These are phyloP conservation scores for Spea bombifrons DNA, from an alignment of 2,113 vertebrate genomes.

Conservation along the genomic window DNA sequence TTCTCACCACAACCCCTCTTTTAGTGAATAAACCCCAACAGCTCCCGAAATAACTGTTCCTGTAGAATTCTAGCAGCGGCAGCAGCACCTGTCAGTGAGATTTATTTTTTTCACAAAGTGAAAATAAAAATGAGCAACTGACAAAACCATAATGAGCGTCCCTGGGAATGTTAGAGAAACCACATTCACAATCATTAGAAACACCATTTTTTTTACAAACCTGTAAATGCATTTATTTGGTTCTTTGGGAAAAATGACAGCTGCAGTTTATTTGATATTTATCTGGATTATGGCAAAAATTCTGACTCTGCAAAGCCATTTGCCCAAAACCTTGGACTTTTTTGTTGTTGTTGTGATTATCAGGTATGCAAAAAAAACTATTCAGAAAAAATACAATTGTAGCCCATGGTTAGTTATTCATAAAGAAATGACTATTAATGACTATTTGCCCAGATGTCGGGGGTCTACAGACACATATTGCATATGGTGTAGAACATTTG, in stretches of 20 bases:
- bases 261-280: neutral
- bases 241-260: neutral
- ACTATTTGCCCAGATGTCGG: too few relatives aligned
- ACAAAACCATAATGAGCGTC: constrained; percentile 56
- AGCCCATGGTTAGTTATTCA: too few relatives aligned
- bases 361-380: too few relatives aligned
- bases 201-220: neutral
- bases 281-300: neutral
- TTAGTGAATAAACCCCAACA: too few relatives aligned
- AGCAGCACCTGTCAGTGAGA: constrained; percentile 57
- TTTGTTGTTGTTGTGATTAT: too few relatives aligned
- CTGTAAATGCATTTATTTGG: neutral
- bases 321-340: too few relatives aligned
- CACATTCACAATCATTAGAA: constrained; percentile 58
- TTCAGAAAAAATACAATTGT: too few relatives aligned
- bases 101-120: constrained; percentile 57
- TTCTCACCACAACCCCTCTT: too few relatives aligned
- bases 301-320: neutral
- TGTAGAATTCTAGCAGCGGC: constrained; percentile 8
- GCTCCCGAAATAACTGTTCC: too few relatives aligned
- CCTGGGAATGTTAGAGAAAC: constrained; percentile 60
- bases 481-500: too few relatives aligned
- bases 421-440: too few relatives aligned
- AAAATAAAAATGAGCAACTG: constrained; percentile 58
- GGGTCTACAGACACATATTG: too few relatives aligned